These are phyloP conservation scores for Autographa pulchrina DNA, from an alignment of 2,888 invertebrate species.

Conservation along the genomic window DNA sequence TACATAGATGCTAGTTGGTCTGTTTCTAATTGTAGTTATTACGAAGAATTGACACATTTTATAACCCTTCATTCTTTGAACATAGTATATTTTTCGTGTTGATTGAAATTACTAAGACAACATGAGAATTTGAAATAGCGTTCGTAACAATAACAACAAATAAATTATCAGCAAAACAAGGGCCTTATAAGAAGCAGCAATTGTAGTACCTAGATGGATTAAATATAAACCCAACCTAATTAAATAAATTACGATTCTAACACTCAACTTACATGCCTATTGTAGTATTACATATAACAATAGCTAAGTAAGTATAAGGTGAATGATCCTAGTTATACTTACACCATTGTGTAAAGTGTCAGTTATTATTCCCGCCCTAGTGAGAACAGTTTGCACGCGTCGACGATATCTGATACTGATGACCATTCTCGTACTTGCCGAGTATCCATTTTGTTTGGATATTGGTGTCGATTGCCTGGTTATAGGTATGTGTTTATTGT, in stretches of 20 bases:
- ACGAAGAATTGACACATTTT: too few relatives aligned
- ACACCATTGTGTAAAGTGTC: slow-evolving; percentile 21
- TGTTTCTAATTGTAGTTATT: too few relatives aligned
- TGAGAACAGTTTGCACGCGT: slow-evolving; percentile 12
- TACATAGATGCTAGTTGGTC: too few relatives aligned
- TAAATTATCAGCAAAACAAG: too few relatives aligned
- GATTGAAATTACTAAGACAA: too few relatives aligned
- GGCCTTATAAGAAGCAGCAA: too few relatives aligned
- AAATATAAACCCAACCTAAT: background rate
- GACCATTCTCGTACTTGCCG: slow-evolving; percentile 1
- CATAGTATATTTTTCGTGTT: too few relatives aligned
- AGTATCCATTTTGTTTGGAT: slow-evolving; percentile 1
- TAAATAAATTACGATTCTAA: background rate
- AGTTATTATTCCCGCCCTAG: slow-evolving; percentile 26
- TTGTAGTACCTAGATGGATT: too few relatives aligned
- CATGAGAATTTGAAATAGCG: too few relatives aligned
- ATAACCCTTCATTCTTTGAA: too few relatives aligned
- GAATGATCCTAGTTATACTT: slow-evolving; percentile 37
- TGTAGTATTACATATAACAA: slow-evolving; percentile 33
- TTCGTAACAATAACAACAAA: too few relatives aligned
- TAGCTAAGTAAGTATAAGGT: slow-evolving; percentile 31
- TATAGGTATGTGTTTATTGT: background rate
- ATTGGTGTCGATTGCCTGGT: background rate
- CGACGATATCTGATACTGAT: slow-evolving; percentile 33
- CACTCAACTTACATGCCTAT: background rate